Base-by-base conservation (phyloP, 2,113 vertebrate species). In the Cynopterus brachyotis region DNA sequence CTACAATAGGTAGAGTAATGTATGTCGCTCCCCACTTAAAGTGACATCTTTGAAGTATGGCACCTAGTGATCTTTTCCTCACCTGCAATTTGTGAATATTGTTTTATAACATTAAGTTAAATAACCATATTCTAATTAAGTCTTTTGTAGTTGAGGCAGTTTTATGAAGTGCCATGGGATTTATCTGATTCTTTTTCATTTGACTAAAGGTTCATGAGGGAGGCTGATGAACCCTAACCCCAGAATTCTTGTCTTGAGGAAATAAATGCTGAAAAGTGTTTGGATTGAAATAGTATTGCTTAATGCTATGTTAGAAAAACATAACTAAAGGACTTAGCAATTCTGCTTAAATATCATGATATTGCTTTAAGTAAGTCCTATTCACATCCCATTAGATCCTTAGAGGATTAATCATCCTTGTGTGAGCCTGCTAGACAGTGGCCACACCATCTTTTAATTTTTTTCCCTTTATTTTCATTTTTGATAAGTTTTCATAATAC, bases 71-170 rank as follows among this genome's bases (percentile, higher is more conserved):
- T 85, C 78, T 93, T 96, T 91, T 82, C 32, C 69, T 96, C 67
- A 55, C 24, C 40, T 59, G 79, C 59, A n/a, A 81, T 81, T 91
- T 92, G 76, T 78, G 91, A 96, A 94, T 88, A 93, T 94, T 96
- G 88, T 96, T 83, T 94, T 96, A 92, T 95, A 96, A 95, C 55
- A 47, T 96, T 72, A 97, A 94, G 59, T 95, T 80, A 84, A 96
- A 88, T 72, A 97, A 72, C 80, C 81, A 55, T 42, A 67, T 53
- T 60, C 64, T 97, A 96, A 95, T 94, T 73, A 95, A 96, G 50
- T 70, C 17, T 94, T 89, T 92, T 94, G 53, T 92, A 70, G 30
- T 53, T 95, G 32, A 87, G 59, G 75, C 30, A 24, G 53, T 93
- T 95, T 92, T 35, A 35, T 88, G 59, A 87, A 88, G 96, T 91